Conservation (phyloP, 2,113 vertebrate species). For the Ascaphus truei region DNA sequence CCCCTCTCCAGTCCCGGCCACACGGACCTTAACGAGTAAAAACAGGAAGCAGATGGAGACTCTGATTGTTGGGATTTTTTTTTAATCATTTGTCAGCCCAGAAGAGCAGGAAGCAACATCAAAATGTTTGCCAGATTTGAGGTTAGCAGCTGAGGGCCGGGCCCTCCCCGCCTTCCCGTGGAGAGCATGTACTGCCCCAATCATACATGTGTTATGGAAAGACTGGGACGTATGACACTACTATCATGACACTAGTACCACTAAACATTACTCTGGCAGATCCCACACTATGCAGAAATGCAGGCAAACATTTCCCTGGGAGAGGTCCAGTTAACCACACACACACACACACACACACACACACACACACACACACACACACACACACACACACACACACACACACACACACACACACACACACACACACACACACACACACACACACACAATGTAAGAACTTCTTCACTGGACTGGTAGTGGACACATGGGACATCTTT, state of each 20-base stretch:
- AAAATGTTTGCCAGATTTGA: not conserved
- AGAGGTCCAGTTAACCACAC: not conserved
- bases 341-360: not conserved
- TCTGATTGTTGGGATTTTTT: not conserved
- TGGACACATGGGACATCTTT: too few relatives aligned
- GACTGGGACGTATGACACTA: not conserved
- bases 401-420: too few relatives aligned
- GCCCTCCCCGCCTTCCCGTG: not conserved
- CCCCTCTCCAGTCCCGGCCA: too few relatives aligned
- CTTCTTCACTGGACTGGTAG: too few relatives aligned
- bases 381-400: too few relatives aligned
- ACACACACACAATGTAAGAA: too few relatives aligned
- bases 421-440: too few relatives aligned
- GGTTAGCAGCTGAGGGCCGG: not conserved
- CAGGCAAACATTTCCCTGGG: too few relatives aligned
- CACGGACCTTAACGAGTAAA: not conserved
- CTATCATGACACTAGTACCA: not conserved
- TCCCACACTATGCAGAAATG: too few relatives aligned
- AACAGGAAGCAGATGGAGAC: not conserved
- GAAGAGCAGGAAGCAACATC: not conserved
- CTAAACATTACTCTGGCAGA: not conserved
- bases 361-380: too few relatives aligned
- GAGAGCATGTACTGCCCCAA: not conserved
- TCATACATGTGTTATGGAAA: not conserved
- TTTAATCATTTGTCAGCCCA: not conserved